phyloP scores from a whole-genome alignment of 2,888 invertebrate genomes.

The Spodoptera exigua region DNA sequence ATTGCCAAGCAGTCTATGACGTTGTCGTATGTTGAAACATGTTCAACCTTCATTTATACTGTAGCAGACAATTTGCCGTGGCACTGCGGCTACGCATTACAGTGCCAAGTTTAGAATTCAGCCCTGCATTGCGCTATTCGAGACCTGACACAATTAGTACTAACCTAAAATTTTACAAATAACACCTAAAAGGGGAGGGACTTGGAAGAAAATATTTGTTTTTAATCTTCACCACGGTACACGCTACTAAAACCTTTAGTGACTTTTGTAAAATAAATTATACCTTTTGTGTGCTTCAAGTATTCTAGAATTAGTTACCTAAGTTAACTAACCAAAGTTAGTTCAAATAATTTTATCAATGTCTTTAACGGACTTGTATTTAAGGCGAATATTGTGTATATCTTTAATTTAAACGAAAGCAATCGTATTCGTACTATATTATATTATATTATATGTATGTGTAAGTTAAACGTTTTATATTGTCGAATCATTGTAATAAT shows the following conservation, averaged over 20 bases:
- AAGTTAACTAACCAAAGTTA: slow-evolving; percentile 50
- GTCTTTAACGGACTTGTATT: slow-evolving; percentile 35
- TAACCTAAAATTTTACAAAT: slow-evolving; percentile 18
- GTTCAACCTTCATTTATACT: slow-evolving; percentile 32
- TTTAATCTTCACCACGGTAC: slow-evolving; percentile 44
- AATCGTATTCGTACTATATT: slow-evolving; percentile 56
- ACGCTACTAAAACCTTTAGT: slow-evolving; percentile 22
- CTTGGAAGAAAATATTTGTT: neutral
- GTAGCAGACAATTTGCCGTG: slow-evolving; percentile 24
- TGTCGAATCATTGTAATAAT: slow-evolving; percentile 56
- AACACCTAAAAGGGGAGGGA: neutral
- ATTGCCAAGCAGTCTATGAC: slow-evolving; percentile 18
- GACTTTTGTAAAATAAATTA: slow-evolving; percentile 36
- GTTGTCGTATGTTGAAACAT: slow-evolving; percentile 29
- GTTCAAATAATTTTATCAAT: slow-evolving; percentile 45
- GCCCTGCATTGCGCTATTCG: slow-evolving; percentile 41
- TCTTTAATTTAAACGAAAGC: slow-evolving; percentile 60
- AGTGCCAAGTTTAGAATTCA: slow-evolving; percentile 41
- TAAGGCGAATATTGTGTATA: slow-evolving; percentile 42
- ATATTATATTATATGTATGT: too few species aligned
- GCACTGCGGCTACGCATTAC: slow-evolving; percentile 14
- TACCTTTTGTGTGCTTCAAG: slow-evolving; percentile 42
- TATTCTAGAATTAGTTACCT: slow-evolving; percentile 38
- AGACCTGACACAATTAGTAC: slow-evolving; percentile 24
- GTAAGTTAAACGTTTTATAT: slow-evolving; percentile 53